Percentiles rank a stretch among this genome's conserved stretches.
These are phyloP conservation scores for Aphidoletes aphidimyza DNA, from an alignment of 2,888 invertebrate species.

Conservation along the genomic window DNA sequence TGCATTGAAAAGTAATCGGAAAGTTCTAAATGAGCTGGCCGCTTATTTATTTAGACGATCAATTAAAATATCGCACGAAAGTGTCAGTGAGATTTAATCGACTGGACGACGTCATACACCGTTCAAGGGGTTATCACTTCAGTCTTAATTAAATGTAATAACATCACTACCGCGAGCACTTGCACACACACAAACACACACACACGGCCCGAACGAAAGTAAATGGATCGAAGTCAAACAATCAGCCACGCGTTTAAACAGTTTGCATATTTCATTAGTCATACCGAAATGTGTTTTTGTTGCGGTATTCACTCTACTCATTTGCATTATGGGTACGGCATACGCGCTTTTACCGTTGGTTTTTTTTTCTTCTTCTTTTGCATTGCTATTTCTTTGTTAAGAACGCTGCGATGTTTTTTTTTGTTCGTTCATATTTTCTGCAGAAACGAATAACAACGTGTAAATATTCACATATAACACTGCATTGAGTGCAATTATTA, in stretches of 20 bases:
- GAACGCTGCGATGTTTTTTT: no score
- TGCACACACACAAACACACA: not conserved
- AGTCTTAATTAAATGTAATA: slow-evolving; percentile 2
- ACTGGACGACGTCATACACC: slow-evolving; percentile 14
- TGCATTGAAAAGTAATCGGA: no score
- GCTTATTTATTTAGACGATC: slow-evolving; percentile 37
- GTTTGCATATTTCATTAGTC: slow-evolving; percentile 49
- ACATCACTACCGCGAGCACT: no score
- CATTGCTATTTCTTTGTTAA: no score
- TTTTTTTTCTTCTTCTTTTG: no score
- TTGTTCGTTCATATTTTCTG: not conserved
- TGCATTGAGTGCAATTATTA: slow-evolving; percentile 4
- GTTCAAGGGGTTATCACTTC: slow-evolving; percentile 30
- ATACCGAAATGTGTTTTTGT: not conserved
- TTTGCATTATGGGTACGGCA: no score
- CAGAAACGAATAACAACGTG: not conserved
- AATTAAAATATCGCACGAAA: no score
- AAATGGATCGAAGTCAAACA: slow-evolving; percentile 42
- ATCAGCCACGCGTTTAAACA: slow-evolving; percentile 25
- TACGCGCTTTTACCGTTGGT: no score
- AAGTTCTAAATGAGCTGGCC: not conserved
- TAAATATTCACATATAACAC: slow-evolving; percentile 7
- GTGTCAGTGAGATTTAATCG: slow-evolving; percentile 34
- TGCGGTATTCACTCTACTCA: no score
- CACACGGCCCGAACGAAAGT: slow-evolving; percentile 7